Evolutionary conservation across 2,797 vertebrate genomes (phyloP), one percentile per base, ranked within the genome.

Genomic region (Pseudomugil tenellus): DNA sequence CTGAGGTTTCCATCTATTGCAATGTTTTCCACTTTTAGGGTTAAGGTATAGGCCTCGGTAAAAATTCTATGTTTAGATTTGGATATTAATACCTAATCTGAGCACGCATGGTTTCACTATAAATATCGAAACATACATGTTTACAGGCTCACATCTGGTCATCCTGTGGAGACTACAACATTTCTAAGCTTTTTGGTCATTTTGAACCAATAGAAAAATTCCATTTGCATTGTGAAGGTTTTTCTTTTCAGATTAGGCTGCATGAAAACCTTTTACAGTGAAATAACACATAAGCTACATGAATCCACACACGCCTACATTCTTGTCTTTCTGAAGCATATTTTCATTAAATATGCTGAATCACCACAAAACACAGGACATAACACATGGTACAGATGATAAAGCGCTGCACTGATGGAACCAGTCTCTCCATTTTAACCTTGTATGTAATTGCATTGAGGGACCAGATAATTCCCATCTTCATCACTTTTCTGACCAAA

Each of bases 401-500:
- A 46, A 46, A 46, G n/a, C 21, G 55, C 48, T 46, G 17, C 25
- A 28, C 39, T 65, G 48, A 35, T 54, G 63, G 29, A 63, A 68
- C 34, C 23, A 58, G 1, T 61, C 13, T 46, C 6, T 32, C 19
- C 12, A 0, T 53, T 58, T 63, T 63, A 28, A 67, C 25, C 55
- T 58, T 14, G 23, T 46, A 37, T 60, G 39, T 64, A 54, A 74
- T 69, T 74, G 56, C 48, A 25, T 14, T 48, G 31, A n/a, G 43
- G 48, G 37, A 48, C 16, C 43, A 46, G 39, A 59, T 64, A 60
- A n/a, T 39, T 64, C 29, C 59, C 56, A 39, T 53, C 51, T 60
- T 54, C 21, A 60, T 60, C 21, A 25, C 37, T 43, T 54, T 29
- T 34, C 49, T 54, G 35, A 69, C 48, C 28, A 79, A 79, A 75